phyloP scores from a whole-genome alignment of 2,888 invertebrate species.

The Platycheirus albimanus region DNA sequence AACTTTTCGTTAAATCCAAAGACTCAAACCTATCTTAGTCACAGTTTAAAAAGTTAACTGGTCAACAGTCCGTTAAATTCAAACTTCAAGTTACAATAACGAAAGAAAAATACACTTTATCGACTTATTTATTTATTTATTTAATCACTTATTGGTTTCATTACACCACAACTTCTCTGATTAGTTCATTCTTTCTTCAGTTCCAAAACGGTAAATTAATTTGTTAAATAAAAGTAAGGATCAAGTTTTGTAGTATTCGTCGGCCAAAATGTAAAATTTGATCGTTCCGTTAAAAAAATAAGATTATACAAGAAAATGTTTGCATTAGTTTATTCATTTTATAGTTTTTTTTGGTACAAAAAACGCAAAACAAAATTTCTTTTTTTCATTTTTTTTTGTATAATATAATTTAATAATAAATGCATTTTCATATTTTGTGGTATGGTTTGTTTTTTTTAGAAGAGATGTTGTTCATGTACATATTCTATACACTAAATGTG shows the following conservation, averaged over 20 bases:
- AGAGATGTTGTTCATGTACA: conserved; percentile 67
- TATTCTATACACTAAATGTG: conserved; percentile 55
- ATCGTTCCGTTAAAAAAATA: conserved; percentile 56
- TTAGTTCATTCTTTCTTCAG: conserved; percentile 14
- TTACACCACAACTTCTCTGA: conserved; percentile 10
- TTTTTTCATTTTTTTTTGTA: conserved; percentile 57
- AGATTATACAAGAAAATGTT: conserved; percentile 74
- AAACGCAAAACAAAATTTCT: conserved; percentile 74
- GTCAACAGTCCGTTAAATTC: too few relatives aligned
- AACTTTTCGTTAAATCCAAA: too few relatives aligned
- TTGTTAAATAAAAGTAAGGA: too few relatives aligned
- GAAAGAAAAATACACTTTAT: too few relatives aligned
- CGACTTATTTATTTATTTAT: conserved; percentile 15
- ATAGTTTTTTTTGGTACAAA: conserved; percentile 76
- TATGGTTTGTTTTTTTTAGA: conserved; percentile 63
- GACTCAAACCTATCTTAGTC: too few relatives aligned
- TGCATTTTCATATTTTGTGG: conserved; percentile 74
- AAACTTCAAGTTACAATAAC: too few relatives aligned
- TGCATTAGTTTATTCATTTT: conserved; percentile 58
- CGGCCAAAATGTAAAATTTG: conserved; percentile 9
- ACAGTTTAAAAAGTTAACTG: too few relatives aligned
- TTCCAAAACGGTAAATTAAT: conserved; percentile 2
- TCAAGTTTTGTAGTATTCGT: too few relatives aligned
- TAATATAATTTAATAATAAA: conserved; percentile 73
- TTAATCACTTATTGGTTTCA: conserved; percentile 26